These are phyloP conservation scores for Lepidurus arcticus DNA, from an alignment of 1,140 invertebrate species.

Conservation along the genomic window DNA sequence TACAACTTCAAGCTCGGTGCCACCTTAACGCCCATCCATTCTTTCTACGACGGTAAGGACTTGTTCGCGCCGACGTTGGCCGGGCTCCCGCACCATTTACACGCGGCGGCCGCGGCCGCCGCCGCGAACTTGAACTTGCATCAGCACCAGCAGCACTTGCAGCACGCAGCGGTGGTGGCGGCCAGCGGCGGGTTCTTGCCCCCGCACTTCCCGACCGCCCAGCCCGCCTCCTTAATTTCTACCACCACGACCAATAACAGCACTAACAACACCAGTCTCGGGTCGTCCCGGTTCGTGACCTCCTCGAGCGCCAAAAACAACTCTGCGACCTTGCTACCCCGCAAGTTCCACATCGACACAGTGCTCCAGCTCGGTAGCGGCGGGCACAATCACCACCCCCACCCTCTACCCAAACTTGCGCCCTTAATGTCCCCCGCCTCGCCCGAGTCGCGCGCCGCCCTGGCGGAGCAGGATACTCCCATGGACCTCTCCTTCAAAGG, in stretches of 20 bases:
- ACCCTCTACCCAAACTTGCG: slow-evolving; percentile 50
- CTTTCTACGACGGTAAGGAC: slow-evolving; percentile 31
- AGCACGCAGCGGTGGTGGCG: slow-evolving; percentile 39
- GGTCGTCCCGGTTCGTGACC: slow-evolving; percentile 40
- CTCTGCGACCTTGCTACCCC: slow-evolving; percentile 51
- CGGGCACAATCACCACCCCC: neutral
- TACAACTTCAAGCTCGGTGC: slow-evolving; percentile 35
- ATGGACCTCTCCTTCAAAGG: slow-evolving; percentile 59
- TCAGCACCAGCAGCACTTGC: slow-evolving; percentile 46
- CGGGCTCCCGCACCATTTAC: slow-evolving; percentile 31
- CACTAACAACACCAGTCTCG: slow-evolving; percentile 34
- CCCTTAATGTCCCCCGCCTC: slow-evolving; percentile 41
- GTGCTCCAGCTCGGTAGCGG: slow-evolving; percentile 51
- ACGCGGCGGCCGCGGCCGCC: slow-evolving; percentile 43
- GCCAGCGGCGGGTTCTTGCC: slow-evolving; percentile 48
- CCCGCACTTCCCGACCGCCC: slow-evolving; percentile 57
- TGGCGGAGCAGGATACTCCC: slow-evolving; percentile 59
- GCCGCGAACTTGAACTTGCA: slow-evolving; percentile 35
- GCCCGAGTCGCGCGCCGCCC: slow-evolving; percentile 49
- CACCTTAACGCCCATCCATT: slow-evolving; percentile 22
- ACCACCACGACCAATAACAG: slow-evolving; percentile 44
- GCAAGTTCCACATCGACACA: slow-evolving; percentile 64
- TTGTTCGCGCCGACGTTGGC: slow-evolving; percentile 34
- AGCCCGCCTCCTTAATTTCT: slow-evolving; percentile 24
- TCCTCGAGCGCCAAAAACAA: neutral